phyloP scores from a whole-genome alignment of 2,113 vertebrate genomes.

The Heterocephalus glaber region DNA sequence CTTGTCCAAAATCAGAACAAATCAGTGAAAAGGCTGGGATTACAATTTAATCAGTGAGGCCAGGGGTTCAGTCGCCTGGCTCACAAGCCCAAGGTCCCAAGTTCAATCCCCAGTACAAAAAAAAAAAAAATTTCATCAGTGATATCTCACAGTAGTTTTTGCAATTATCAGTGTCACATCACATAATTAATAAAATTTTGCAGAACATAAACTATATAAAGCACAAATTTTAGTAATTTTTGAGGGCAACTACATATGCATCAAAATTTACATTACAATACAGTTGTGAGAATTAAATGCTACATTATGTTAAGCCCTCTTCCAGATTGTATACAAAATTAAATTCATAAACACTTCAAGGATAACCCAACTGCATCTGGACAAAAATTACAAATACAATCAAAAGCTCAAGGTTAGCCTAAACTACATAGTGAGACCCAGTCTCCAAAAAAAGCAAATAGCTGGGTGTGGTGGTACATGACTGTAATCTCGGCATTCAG shows the following conservation, averaged over 20 bases:
- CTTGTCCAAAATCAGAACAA: slow-evolving; percentile 30
- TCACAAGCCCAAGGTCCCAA: too few relatives aligned
- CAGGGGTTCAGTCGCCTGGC: too few relatives aligned
- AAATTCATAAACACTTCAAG: slow-evolving; percentile 4
- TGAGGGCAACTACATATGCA: not conserved
- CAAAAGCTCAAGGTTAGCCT: not conserved
- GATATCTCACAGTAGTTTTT: slow-evolving; percentile 7
- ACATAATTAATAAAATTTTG: not conserved
- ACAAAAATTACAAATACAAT: not conserved
- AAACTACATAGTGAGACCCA: not conserved
- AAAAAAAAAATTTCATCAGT: not conserved
- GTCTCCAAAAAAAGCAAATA: not conserved
- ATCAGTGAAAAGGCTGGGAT: slow-evolving; percentile 10
- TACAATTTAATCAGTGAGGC: not conserved
- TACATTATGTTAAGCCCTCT: not conserved
- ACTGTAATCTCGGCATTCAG: not conserved
- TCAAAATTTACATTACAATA: slow-evolving; percentile 3
- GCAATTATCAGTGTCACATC: not conserved
- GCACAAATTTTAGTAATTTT: slow-evolving; percentile 38
- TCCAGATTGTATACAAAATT: not conserved
- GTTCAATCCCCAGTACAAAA: too few relatives aligned
- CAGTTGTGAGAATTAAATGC: slow-evolving; percentile 23
- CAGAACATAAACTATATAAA: slow-evolving; percentile 16
- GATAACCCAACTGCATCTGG: slow-evolving; percentile 5
- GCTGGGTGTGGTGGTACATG: not conserved